Evolutionary conservation across 2,888 invertebrate species (phyloP).

Genomic region (Rotaria macrura): DNA sequence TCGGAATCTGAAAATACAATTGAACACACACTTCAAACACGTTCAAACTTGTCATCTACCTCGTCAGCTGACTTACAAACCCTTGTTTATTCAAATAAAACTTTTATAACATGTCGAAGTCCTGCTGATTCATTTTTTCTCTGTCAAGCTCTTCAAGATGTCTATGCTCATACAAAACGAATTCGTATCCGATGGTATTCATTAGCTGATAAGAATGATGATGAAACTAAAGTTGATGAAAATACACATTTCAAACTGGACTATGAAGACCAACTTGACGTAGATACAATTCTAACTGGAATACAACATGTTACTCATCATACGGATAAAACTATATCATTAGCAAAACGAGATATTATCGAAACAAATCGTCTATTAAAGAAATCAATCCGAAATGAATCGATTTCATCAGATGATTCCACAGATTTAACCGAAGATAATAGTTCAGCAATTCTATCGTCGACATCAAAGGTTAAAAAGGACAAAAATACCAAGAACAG

Average conservation of each 20-base stretch:
- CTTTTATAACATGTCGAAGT: background rate
- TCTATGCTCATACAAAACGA: conserved; percentile 70
- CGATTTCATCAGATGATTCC: background rate
- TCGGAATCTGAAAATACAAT: no score
- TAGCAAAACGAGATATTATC: background rate
- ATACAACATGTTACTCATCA: background rate
- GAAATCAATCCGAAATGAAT: background rate
- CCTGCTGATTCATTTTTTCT: conserved; percentile 52
- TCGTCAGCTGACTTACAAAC: background rate
- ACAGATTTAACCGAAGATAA: background rate
- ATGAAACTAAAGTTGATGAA: conserved; percentile 57
- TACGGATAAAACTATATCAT: background rate
- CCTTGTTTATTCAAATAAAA: background rate
- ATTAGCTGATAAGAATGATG: conserved; percentile 44
- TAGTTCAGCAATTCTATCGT: background rate
- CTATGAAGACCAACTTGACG: conserved; percentile 56
- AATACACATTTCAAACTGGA: conserved; percentile 60
- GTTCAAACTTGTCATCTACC: no score
- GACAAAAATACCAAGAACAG: background rate
- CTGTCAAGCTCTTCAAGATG: conserved; percentile 78
- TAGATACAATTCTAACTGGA: conserved; percentile 70
- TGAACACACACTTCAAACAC: no score
- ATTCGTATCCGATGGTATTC: conserved; percentile 69
- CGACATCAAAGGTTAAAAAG: background rate
- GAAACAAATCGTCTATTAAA: background rate